Percentiles rank a stretch among this genome's conserved stretches.
phyloP scores from a whole-genome alignment of 2,113 vertebrate genomes.

The Menidia beryllina region DNA sequence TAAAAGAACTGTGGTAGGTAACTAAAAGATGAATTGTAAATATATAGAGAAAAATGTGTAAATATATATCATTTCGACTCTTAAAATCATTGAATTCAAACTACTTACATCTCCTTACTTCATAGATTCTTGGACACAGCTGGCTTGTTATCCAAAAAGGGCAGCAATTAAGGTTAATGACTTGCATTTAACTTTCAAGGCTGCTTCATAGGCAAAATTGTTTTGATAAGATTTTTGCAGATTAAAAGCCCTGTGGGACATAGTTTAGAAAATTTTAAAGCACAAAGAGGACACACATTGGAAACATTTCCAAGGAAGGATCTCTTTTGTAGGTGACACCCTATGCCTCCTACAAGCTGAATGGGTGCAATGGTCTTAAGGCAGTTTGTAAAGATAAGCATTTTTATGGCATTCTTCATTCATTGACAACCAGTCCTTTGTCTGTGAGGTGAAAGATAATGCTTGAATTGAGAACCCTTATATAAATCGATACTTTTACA shows the following conservation, averaged over 20 bases:
- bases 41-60: too few species aligned
- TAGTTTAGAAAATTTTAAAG: slow-evolving; percentile 6
- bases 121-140: neutral
- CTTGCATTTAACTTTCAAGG: slow-evolving; percentile 32
- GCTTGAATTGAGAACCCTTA: neutral
- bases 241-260: slow-evolving; percentile 30
- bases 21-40: too few species aligned
- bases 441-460: neutral
- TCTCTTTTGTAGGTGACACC: slow-evolving; percentile 27
- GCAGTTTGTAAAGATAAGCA: neutral
- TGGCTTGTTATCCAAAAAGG: slow-evolving; percentile 6
- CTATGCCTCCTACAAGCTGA: slow-evolving; percentile 25
- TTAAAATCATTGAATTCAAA: too few species aligned
- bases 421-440: neutral
- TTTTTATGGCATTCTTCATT: slow-evolving; percentile 30
- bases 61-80: too few species aligned
- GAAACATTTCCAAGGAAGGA: slow-evolving; percentile 17
- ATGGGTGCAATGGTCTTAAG: slow-evolving; percentile 2
- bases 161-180: slow-evolving; percentile 6
- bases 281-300: slow-evolving; percentile 17
- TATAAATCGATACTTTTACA: neutral
- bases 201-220: slow-evolving; percentile 28
- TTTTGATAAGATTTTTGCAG: slow-evolving; percentile 39
- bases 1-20: slow-evolving; percentile 1
- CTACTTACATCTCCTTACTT: neutral